Percentiles rank a stretch among this genome's conserved stretches.
Conservation (phyloP, 2,888 invertebrate species). For the Uropetala carovei region DNA sequence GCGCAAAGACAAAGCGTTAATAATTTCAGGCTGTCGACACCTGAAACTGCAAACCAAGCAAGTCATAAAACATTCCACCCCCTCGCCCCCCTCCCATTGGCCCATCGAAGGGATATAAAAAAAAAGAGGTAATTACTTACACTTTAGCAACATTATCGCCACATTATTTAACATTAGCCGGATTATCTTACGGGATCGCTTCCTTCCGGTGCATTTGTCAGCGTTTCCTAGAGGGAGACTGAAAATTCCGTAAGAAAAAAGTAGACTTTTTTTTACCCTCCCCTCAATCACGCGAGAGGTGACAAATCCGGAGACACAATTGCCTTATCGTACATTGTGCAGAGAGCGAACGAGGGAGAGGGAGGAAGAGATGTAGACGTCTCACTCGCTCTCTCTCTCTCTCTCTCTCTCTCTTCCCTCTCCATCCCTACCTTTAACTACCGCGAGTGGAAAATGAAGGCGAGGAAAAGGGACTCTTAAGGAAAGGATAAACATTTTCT, state of each 20-base stretch:
- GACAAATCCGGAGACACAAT: conserved; percentile 41
- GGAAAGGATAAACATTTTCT: conserved; percentile 25
- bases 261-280: not conserved
- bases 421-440: not conserved
- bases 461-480: not conserved
- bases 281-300: conserved; percentile 14
- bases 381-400: not conserved
- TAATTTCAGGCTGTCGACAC: not conserved
- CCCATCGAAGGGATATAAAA: too few species aligned
- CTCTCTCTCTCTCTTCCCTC: not conserved
- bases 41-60: not conserved
- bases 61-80: too few species aligned
- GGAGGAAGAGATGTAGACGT: too few species aligned
- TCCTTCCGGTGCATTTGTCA: conserved; percentile 44
- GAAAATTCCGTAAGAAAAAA: not conserved
- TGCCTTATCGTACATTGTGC: conserved; percentile 27
- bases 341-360: not conserved
- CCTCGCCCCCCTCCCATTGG: too few species aligned
- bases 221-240: conserved; percentile 33
- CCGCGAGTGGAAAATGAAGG: not conserved
- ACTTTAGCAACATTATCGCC: conserved; percentile 12
- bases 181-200: conserved; percentile 23
- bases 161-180: conserved; percentile 43
- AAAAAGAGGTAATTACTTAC: not conserved
- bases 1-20: not conserved